A percentile compares a stretch with the other conserved stretches of the same genome.
These are phyloP conservation scores for Torymus tubicola DNA, from an alignment of 2,888 invertebrate species.

Conservation along the genomic window DNA sequence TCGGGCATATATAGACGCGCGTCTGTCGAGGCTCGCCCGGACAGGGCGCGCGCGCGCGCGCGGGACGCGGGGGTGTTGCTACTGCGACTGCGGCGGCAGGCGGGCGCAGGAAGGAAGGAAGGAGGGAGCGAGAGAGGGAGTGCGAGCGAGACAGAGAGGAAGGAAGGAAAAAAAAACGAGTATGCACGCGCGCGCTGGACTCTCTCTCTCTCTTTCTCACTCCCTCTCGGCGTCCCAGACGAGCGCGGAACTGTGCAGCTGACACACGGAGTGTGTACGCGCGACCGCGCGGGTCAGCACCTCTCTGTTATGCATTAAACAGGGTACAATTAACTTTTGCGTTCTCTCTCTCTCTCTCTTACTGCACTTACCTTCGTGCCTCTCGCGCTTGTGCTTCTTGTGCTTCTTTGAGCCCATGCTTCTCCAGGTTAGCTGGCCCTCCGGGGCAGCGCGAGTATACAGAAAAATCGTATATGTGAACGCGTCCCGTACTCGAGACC, in stretches of 20 bases:
- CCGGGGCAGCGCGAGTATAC: constrained; percentile 9
- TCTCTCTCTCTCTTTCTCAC: not conserved
- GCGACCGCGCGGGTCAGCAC: not conserved
- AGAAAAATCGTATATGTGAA: too few relatives aligned
- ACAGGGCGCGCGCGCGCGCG: too few relatives aligned
- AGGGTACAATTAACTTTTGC: too few relatives aligned
- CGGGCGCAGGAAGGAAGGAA: not conserved
- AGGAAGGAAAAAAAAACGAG: constrained; percentile 38
- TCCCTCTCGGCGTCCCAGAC: not conserved
- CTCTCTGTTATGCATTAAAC: too few relatives aligned
- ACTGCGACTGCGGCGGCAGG: not conserved
- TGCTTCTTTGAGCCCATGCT: constrained; percentile 74
- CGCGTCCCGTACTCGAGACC: too few relatives aligned
- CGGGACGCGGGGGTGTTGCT: too few relatives aligned
- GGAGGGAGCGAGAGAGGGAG: constrained; percentile 17
- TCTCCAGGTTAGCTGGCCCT: too few relatives aligned
- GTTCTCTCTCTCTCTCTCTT: constrained; percentile 58
- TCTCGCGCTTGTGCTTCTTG: constrained; percentile 75
- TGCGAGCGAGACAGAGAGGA: constrained; percentile 13
- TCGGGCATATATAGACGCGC: too few relatives aligned
- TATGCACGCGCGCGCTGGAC: not conserved
- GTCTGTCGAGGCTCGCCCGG: too few relatives aligned
- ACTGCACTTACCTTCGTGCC: constrained; percentile 70
- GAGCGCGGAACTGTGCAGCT: constrained; percentile 21
- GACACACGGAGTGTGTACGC: constrained; percentile 21